Evolutionary conservation across 2,797 vertebrate species (phyloP), one percentile per base, ranked within the genome.

Genomic region (Threskiornis aethiopicus): DNA sequence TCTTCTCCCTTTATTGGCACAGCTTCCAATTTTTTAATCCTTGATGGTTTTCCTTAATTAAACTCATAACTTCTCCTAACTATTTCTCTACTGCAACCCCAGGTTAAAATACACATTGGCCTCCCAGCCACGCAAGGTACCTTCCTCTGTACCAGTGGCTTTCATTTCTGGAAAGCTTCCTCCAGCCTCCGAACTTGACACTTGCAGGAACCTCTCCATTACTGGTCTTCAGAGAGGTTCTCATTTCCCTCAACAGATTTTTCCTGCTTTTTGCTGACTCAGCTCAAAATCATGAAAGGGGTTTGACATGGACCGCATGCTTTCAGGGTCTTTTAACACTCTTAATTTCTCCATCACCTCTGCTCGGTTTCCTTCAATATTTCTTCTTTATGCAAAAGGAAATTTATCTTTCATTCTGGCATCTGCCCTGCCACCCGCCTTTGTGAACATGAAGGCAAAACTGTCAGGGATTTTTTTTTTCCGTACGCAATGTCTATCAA

Each of bases 41-140:
- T 94, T 94, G 87, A 86, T 94, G 79, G 82, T 70, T 93, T 88
- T 78, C 80, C 21, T 90, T 97, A 95, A 96, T 97, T 96, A 94
- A 97, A 89, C 76, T 25, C 85, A 41, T 96, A 91, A 95, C 39
- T 96, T 93, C 71, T 93, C 77, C 57, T 61, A 88, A 81, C 72
- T 83, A 22, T 86, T 95, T 71, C 69, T 65, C 31, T 61, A 46
- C 28, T 39, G 14, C 44, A 90, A 49, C 29, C 29, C 33, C 24
- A 84, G 80, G 81, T 84, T 75, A 78, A 87, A 94, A 42, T 8
- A 59, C 29, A 35, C 17, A 7, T 52, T 84, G 76, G 49, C 71
- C 82, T 89, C 71, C 39, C 18, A 66, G 70, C 37, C n/a, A 7
- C 7, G 18, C n/a, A 62, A 89, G 65, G 13, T 59, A 55, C 47